These are phyloP conservation scores for Imbricaverruca yamaguchii DNA, from an alignment of 2,888 invertebrate species.

Conservation along the genomic window DNA sequence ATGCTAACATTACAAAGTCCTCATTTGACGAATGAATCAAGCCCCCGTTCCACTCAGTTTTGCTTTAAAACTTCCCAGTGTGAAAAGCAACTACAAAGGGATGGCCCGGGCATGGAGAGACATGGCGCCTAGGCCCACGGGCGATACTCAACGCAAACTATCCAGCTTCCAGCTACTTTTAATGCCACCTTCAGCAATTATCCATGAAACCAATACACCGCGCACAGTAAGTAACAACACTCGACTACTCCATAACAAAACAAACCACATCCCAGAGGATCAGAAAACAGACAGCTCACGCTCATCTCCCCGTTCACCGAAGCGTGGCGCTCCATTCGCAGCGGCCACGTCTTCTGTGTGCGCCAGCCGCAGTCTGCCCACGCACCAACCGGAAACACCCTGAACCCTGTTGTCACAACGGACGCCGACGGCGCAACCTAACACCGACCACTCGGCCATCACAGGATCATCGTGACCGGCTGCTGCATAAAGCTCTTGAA, in stretches of 20 bases:
- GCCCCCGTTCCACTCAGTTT: too few species aligned
- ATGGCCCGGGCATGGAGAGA: too few species aligned
- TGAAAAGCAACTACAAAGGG: too few species aligned
- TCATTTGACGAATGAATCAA: too few species aligned
- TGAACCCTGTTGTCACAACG: background rate
- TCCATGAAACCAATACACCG: background rate
- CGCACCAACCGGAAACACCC: background rate
- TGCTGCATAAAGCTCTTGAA: conserved; percentile 84
- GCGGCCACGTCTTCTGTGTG: background rate
- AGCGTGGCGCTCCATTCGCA: background rate
- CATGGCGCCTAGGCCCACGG: too few species aligned
- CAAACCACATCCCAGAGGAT: background rate
- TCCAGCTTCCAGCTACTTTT: too few species aligned
- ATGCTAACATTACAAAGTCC: too few species aligned
- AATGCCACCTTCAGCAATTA: background rate
- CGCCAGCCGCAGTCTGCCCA: background rate
- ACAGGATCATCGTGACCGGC: conserved; percentile 89
- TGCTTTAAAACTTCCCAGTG: too few species aligned
- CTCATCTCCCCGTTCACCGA: too few species aligned
- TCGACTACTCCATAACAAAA: background rate
- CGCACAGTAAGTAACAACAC: background rate
- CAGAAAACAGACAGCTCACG: too few species aligned
- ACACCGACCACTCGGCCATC: conserved; percentile 37
- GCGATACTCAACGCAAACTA: too few species aligned
- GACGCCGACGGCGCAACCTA: too few species aligned